These are phyloP conservation scores for Chrysolina haemoptera DNA, from an alignment of 2,888 invertebrate genomes.

Conservation along the genomic window DNA sequence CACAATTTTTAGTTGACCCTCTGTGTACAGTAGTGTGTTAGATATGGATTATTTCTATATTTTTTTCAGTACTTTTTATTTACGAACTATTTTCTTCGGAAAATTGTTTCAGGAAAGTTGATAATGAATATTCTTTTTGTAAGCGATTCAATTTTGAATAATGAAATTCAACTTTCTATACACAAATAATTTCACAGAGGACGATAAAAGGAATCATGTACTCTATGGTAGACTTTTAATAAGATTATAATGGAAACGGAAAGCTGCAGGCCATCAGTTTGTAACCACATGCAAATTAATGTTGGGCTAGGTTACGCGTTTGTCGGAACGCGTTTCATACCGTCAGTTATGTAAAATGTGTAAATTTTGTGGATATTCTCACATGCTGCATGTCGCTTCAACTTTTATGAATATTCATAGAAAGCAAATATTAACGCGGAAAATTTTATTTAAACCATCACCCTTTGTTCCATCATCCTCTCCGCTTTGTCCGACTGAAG, in stretches of 20 bases:
- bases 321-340: constrained; percentile 48
- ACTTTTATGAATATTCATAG: constrained; percentile 59
- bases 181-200: too few species aligned
- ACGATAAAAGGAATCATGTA: not conserved
- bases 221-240: constrained; percentile 13
- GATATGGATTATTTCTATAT: too few species aligned
- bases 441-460: constrained; percentile 50
- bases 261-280: constrained; percentile 45
- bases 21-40: too few species aligned
- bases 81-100: too few species aligned
- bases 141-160: too few species aligned
- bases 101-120: too few species aligned
- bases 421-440: constrained; percentile 56
- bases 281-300: constrained; percentile 51
- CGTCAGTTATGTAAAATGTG: constrained; percentile 59
- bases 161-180: too few species aligned
- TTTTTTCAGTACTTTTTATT: too few species aligned
- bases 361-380: constrained; percentile 60
- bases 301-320: constrained; percentile 50
- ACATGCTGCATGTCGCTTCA: constrained; percentile 53
- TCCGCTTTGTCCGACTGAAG: constrained; percentile 31
- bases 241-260: constrained; percentile 44
- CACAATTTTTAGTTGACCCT: too few species aligned
- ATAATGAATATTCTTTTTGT: too few species aligned
- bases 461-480: constrained; percentile 47